These are phyloP conservation scores for Electrona antarctica DNA, from an alignment of 2,113 vertebrate genomes.

Conservation along the genomic window DNA sequence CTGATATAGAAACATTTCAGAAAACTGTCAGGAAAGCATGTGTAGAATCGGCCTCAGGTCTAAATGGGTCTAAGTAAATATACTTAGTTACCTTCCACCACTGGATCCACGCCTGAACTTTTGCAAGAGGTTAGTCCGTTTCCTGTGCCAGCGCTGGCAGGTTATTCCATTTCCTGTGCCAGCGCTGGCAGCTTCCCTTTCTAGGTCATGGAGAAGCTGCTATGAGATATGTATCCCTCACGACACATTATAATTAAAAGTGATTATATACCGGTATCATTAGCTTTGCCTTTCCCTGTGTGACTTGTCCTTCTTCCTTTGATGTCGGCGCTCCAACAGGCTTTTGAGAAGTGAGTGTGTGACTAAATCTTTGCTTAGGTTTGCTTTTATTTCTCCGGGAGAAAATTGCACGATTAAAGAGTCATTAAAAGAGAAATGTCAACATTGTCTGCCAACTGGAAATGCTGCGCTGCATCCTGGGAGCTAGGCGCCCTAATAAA, in stretches of 20 bases:
- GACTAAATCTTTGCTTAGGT: conserved; percentile 46
- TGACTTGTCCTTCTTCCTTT: conserved; percentile 43
- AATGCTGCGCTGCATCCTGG: conserved; percentile 13
- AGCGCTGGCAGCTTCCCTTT: not conserved
- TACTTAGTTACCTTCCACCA: too few relatives aligned
- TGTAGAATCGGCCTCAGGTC: too few relatives aligned
- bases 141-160: conserved; percentile 15
- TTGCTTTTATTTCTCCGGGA: conserved; percentile 46
- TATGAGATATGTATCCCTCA: conserved; percentile 17
- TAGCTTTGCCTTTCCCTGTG: conserved; percentile 32
- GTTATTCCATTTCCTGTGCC: not conserved
- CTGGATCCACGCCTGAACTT: conserved; percentile 16
- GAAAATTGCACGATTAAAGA: conserved; percentile 37
- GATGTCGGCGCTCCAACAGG: conserved; percentile 26
- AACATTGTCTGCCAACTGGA: conserved; percentile 30
- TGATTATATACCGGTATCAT: conserved; percentile 41
- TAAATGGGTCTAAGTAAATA: too few relatives aligned
- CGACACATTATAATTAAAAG: conserved; percentile 60
- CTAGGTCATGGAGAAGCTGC: not conserved
- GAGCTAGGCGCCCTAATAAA: conserved; percentile 22
- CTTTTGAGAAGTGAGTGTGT: conserved; percentile 43
- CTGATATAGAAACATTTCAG: too few relatives aligned
- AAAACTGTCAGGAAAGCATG: too few relatives aligned
- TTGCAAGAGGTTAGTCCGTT: conserved; percentile 18
- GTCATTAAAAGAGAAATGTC: conserved; percentile 52